Evolutionary conservation across 2,888 invertebrate genomes (phyloP), one percentile per base, ranked within the genome.

Genomic region (Trissonchulus sp.): DNA sequence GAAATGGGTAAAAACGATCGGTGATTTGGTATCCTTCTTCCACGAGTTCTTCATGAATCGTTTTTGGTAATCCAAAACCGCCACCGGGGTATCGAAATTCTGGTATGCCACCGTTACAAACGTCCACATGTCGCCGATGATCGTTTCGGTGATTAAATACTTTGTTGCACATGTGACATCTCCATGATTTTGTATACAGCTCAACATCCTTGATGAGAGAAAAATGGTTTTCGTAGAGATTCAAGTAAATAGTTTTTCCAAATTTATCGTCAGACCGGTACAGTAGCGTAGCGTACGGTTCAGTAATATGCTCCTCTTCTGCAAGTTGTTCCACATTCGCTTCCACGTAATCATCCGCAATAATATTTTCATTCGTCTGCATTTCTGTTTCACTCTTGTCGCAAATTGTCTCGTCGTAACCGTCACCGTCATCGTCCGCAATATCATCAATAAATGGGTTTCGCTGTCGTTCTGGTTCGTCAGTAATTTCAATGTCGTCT

Each of bases 381-480:
- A 65, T 34, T n/a, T 8, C 65, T 65, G 15, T 8, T 31, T 8
- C 65, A 65, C 31, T 8, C 15, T 65, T 65, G 15, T 3, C n/a
- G 28, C 34, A 30, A 31, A 18, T 34, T 31, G 15, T 34, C 31
- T 30, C 65, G 3, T 65, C 65, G n/a, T n/a, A 18, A 60, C n/a
- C n/a, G 60, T 60, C 60, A 23, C n/a, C 60, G 60, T 60, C n/a
- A n/a, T 60, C 60, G 15, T 65, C 65, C 8, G 65, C 65, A 30
- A 65, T 65, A 65, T 65, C 65, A n/a, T 65, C 65, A 23, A 60
- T 23, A 60, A 60, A 60, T n/a, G 60, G n/a, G 18, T 60, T 60
- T 60, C 18, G 18, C 18, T n/a, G 18, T n/a, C n/a, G n/a, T n/a
- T n/a, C n/a, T n/a, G n/a, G n/a, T n/a, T n/a, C n/a, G n/a, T n/a